These are phyloP conservation scores for Subacronicta megacephala DNA, from an alignment of 2,888 invertebrate species.

Conservation along the genomic window DNA sequence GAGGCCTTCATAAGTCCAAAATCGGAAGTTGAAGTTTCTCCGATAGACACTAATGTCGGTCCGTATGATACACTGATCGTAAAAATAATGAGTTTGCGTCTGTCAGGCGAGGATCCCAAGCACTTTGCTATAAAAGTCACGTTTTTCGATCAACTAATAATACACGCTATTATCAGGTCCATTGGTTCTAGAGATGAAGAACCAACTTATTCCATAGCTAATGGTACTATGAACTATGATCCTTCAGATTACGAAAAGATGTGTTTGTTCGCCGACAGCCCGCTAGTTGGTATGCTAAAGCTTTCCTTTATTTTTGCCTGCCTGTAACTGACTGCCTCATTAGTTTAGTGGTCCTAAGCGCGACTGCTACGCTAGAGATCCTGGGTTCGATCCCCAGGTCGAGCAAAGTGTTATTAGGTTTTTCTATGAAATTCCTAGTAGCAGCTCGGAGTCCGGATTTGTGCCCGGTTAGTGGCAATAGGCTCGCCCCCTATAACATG, in stretches of 20 bases:
- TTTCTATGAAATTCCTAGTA: too few species aligned
- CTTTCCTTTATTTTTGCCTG: not conserved
- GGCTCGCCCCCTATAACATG: too few species aligned
- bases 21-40: not conserved
- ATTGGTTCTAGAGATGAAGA: constrained; percentile 55
- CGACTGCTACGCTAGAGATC: too few species aligned
- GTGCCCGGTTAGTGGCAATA: too few species aligned
- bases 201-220: constrained; percentile 52
- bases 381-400: too few species aligned
- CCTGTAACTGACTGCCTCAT: too few species aligned
- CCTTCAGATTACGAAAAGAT: constrained; percentile 83
- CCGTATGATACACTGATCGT: constrained; percentile 57
- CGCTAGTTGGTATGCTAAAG: constrained; percentile 72
- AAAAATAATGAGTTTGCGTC: constrained; percentile 66
- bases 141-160: constrained; percentile 72
- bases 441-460: too few species aligned
- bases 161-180: constrained; percentile 67
- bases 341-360: too few species aligned
- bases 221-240: constrained; percentile 74
- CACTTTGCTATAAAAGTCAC: constrained; percentile 67
- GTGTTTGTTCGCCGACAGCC: constrained; percentile 75
- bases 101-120: constrained; percentile 64
- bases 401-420: too few species aligned
- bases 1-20: not conserved
- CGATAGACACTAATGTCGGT: not conserved